Evolutionary conservation across 2,113 vertebrate genomes (phyloP), one percentile per base, ranked within the genome.

Genomic region (Podiceps cristatus): DNA sequence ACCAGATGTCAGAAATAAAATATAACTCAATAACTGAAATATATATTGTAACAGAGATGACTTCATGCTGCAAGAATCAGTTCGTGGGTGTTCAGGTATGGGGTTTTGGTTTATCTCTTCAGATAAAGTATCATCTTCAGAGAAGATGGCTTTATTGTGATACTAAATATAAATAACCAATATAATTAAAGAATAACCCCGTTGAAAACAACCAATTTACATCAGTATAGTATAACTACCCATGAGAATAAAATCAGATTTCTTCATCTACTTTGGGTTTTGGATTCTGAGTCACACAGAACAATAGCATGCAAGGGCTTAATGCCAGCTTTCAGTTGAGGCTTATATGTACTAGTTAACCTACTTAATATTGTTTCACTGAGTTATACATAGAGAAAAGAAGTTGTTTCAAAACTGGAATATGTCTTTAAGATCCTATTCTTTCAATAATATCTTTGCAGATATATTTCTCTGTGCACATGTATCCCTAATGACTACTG

Each of bases 1-100:
- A 58, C 16, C 75, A 93, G 63, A 83, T 92, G 23, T 58, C 81
- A 96, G 42, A 92, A 92, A 83, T 74, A 82, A 93, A 93, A 86
- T 63, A 71, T 37, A 91, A 75, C 33, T 79, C 69, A 83, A 31
- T 88, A 82, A 45, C 33, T 69, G 17, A 81, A 60, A 94, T 31
- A 80, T 50, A 42, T 93, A 59, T 88, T 78, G 93, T 71, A 71
- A 44, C 55, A 82, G 37, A 56, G 13, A 40, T 71, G 31, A 7
- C 27, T 81, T 62, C 67, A 59, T 91, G 56, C 35, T 67, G 33
- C 33, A 88, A 42, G 76, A 79, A 78, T 69, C 49, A 73, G 3
- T 88, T 88, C 45, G 80, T 3, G 13, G 7, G 15, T 86, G 14
- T 77, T 14, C 15, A 59, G 28, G 6, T 44, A 31, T 55, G 33